phyloP scores from a whole-genome alignment of 2,888 invertebrate genomes.

The Meiosimyza decipiens region DNA sequence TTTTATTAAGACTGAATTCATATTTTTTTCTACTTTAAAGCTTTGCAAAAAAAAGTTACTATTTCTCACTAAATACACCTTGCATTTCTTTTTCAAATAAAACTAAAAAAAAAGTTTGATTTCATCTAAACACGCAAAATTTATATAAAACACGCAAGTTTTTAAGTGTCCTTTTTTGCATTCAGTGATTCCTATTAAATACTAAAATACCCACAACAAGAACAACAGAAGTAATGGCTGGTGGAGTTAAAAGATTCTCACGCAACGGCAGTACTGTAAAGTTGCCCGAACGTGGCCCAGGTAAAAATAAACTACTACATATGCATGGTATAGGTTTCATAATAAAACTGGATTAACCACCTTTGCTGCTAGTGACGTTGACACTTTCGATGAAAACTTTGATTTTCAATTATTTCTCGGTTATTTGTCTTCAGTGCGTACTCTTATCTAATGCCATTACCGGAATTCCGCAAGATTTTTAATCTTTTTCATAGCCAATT shows the following conservation, averaged over 20 bases:
- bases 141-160: slow-evolving; percentile 50
- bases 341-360: slow-evolving; percentile 14
- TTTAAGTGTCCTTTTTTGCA: slow-evolving; percentile 31
- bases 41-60: too few relatives aligned
- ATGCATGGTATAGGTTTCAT: neutral
- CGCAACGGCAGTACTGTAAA: slow-evolving; percentile 61
- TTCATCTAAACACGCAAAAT: slow-evolving; percentile 42
- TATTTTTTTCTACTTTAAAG: too few relatives aligned
- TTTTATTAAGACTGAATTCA: too few relatives aligned
- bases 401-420: too few relatives aligned
- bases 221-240: slow-evolving; percentile 58
- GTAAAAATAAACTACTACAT: slow-evolving; percentile 51
- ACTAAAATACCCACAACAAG: slow-evolving; percentile 30
- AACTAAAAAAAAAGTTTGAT: slow-evolving; percentile 15
- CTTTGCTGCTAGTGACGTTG: slow-evolving; percentile 13
- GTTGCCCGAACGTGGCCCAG: slow-evolving; percentile 67
- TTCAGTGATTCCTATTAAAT: slow-evolving; percentile 24
- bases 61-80: too few relatives aligned
- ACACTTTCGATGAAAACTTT: neutral
- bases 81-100: neutral
- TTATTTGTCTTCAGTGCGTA: too few relatives aligned
- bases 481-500: too few relatives aligned
- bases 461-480: too few relatives aligned
- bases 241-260: slow-evolving; percentile 60
- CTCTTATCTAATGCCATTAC: too few relatives aligned